Evolutionary conservation across 2,797 vertebrate genomes (phyloP).

Genomic region (Cetoscarus ocellatus): DNA sequence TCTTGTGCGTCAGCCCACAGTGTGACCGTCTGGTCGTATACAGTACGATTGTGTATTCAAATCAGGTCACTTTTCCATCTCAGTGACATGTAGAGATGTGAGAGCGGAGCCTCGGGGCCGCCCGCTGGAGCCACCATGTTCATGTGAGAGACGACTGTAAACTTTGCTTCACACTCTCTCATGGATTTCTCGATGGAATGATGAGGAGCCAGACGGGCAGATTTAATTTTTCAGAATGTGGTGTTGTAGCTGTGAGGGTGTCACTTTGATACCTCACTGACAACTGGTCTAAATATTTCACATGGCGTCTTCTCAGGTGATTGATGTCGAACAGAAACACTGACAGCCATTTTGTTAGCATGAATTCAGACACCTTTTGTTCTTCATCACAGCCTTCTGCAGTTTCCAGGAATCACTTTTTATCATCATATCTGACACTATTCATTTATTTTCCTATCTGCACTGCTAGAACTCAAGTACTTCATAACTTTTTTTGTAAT

Average conservation of each 20-base stretch:
- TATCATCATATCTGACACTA: neutral
- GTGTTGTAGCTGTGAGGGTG: neutral
- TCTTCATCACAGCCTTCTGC: neutral
- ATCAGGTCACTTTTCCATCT: constrained; percentile 36
- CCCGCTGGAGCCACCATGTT: constrained; percentile 20
- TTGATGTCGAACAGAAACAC: constrained; percentile 24
- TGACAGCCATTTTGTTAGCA: constrained; percentile 21
- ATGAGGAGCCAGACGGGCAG: constrained; percentile 9
- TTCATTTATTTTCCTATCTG: neutral
- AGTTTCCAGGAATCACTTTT: constrained; percentile 38
- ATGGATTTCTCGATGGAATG: constrained; percentile 31
- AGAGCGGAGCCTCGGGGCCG: constrained; percentile 21
- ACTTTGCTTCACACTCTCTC: constrained; percentile 39
- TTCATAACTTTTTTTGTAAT: neutral
- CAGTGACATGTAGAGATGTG: constrained; percentile 1
- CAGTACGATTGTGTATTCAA: constrained; percentile 8
- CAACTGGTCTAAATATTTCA: constrained; percentile 35
- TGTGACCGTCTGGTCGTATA: constrained; percentile 19
- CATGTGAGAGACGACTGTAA: constrained; percentile 31
- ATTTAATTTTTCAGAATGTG: constrained; percentile 5
- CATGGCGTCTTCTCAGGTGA: constrained; percentile 22
- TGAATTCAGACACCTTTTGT: constrained; percentile 15
- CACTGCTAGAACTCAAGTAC: neutral
- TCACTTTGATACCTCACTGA: constrained; percentile 21
- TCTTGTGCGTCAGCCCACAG: neutral